Evolutionary conservation across 1,140 invertebrate species (phyloP), one percentile per base, ranked within the genome.

Genomic region (Leptinotarsa defecta): DNA sequence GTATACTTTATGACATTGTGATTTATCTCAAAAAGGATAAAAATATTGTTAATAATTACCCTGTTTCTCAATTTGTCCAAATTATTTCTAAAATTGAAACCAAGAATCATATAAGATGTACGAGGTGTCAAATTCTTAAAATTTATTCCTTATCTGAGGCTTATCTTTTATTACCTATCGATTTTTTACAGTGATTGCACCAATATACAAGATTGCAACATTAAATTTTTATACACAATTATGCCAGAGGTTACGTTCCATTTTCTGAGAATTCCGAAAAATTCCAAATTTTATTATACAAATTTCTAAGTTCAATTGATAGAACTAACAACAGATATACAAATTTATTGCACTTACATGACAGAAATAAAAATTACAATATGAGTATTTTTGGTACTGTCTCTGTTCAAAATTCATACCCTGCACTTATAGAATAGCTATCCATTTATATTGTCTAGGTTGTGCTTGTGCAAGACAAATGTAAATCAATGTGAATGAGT

Each of bases 221-320:
- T 84, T 81, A 73, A 78, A 81, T 80, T 81, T 83, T 82, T 83
- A 77, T 84, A 83, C 81, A 83, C 77, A 79, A 77, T 83, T 81
- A 83, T 84, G 83, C 83, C 83, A 84, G 81, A 82, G 83, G 79
- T 79, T 83, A 79, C 76, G 83, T 84, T 84, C 83, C 83, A 83
- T 80, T 81, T 83, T 80, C 64, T 77, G 68, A 77, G 74, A 79
- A 82, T 82, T 80, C 77, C 68, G 74, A 76, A 77, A 79, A 71
- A 80, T 81, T 79, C 77, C 63, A 68, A 67, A 71, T 75, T 81
- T 76, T 79, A 81, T 74, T 78, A 79, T 79, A 76, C 73, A 74
- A 81, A 79, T 76, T 76, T 79, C 65, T 71, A 78, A 57, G 68
- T 65, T 76, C 52, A 76, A 77, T 76, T 76, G 34, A 72, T 76